Evolutionary conservation across 2,888 invertebrate genomes (phyloP), one percentile per base, ranked within the genome.

Genomic region (Ochropleura plecta): DNA sequence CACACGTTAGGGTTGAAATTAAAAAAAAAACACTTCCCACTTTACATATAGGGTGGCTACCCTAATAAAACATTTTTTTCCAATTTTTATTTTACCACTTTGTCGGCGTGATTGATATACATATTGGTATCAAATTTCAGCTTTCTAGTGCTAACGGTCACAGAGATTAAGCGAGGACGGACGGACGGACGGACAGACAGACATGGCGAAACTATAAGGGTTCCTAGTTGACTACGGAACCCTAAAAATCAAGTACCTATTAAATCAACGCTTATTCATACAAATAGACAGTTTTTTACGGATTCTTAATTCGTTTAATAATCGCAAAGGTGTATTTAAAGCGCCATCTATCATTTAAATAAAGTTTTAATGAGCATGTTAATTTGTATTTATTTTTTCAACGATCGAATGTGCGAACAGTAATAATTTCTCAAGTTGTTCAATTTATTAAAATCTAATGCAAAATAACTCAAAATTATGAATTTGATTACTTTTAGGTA

Each of bases 201-300:
- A n/a, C n/a, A n/a, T n/a, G n/a, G n/a, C n/a, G n/a, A n/a, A n/a
- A n/a, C n/a, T n/a, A n/a, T n/a, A n/a, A n/a, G n/a, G n/a, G n/a
- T n/a, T n/a, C n/a, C n/a, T n/a, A n/a, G n/a, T n/a, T n/a, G n/a
- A n/a, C n/a, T n/a, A n/a, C n/a, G n/a, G n/a, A n/a, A n/a, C n/a
- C n/a, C n/a, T n/a, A n/a, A 67, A 63, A 57, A 67, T 30, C 46
- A 57, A 9, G 62, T 74, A n/a, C n/a, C n/a, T n/a, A 81, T 79
- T 74, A 80, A 62, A 57, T 51, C 60, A 46, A 66, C 48, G 20
- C 60, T 44, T 65, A 68, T 60, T 73, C 66, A 67, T 59, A 70
- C 20, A 4, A 48, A 77, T 20, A 42, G 12, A 7, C 55, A 20
- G 42, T 64, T 67, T 69, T 83, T 64, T 44, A 78, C 73, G 73